Percentiles rank a stretch among this genome's conserved stretches.
Evolutionary conservation across 2,113 vertebrate species (phyloP).

Genomic region (Paralichthys olivaceus): DNA sequence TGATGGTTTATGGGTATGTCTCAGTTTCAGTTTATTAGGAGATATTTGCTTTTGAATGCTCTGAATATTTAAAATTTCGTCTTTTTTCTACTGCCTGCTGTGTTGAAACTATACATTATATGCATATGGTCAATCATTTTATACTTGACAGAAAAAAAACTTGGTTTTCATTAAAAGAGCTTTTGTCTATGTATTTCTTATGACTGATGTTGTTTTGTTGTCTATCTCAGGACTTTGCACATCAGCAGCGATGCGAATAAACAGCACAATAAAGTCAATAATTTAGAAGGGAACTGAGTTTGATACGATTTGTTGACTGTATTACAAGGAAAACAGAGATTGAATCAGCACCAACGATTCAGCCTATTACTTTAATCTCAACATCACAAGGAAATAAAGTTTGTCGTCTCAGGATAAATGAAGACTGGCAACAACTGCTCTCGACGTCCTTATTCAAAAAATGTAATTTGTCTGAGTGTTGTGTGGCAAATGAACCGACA

Average conservation of each 20-base stretch:
- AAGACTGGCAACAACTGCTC: conserved; percentile 10
- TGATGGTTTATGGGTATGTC: conserved; percentile 60
- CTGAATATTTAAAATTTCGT: conserved; percentile 78
- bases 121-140: conserved; percentile 75
- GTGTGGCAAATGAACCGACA: not conserved
- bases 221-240: not conserved
- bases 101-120: conserved; percentile 78
- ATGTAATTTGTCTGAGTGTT: conserved; percentile 37
- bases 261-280: too few species aligned
- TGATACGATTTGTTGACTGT: too few species aligned
- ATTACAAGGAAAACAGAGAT: too few species aligned
- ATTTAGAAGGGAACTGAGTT: too few species aligned
- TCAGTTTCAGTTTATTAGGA: conserved; percentile 44
- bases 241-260: too few species aligned
- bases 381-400: conserved; percentile 28
- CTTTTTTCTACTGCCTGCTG: conserved; percentile 80
- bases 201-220: conserved; percentile 39
- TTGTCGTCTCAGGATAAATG: conserved; percentile 21
- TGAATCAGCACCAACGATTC: too few species aligned
- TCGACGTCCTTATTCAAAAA: conserved; percentile 31
- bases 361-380: not conserved
- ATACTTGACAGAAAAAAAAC: conserved; percentile 65
- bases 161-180: conserved; percentile 69
- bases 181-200: conserved; percentile 74
- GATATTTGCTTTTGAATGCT: conserved; percentile 77